Percentiles rank a stretch among this genome's conserved stretches.
These are phyloP conservation scores for Bubo blakistoni DNA, from an alignment of 2,113 vertebrate species.

Conservation along the genomic window DNA sequence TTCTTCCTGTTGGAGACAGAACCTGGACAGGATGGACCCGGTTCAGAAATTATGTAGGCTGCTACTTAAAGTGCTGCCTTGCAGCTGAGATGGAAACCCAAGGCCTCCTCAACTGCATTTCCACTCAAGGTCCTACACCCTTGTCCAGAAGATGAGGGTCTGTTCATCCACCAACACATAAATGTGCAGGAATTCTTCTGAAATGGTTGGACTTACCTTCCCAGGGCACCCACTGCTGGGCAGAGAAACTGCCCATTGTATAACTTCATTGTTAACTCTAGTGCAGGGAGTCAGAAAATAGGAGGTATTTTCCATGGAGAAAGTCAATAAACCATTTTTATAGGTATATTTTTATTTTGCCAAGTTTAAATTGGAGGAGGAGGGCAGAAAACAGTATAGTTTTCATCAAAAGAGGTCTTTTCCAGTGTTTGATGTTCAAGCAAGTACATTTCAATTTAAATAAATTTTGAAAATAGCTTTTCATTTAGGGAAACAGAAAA, in stretches of 20 bases:
- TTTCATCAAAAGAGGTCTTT: background rate
- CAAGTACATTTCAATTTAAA: background rate
- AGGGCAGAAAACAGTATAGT: background rate
- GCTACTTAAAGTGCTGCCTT: background rate
- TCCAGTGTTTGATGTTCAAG: background rate
- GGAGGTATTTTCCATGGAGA: background rate
- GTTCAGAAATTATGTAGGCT: background rate
- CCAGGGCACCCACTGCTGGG: background rate
- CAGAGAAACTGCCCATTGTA: background rate
- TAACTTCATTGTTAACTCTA: background rate
- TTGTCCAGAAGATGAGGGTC: background rate
- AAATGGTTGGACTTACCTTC: background rate
- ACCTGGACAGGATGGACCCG: background rate
- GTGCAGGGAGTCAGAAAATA: background rate
- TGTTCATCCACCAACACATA: background rate
- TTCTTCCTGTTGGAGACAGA: background rate
- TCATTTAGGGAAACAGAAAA: constrained; percentile 8
- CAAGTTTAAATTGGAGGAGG: background rate
- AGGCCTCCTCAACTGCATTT: background rate
- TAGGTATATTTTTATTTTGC: background rate
- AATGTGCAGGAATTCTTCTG: background rate
- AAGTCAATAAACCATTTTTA: background rate
- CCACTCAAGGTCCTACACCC: background rate
- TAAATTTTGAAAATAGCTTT: background rate
- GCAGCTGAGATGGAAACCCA: background rate